Evolutionary conservation across 2,888 invertebrate species (phyloP), one percentile per base, ranked within the genome.

Genomic region (Electrophaes corylata): DNA sequence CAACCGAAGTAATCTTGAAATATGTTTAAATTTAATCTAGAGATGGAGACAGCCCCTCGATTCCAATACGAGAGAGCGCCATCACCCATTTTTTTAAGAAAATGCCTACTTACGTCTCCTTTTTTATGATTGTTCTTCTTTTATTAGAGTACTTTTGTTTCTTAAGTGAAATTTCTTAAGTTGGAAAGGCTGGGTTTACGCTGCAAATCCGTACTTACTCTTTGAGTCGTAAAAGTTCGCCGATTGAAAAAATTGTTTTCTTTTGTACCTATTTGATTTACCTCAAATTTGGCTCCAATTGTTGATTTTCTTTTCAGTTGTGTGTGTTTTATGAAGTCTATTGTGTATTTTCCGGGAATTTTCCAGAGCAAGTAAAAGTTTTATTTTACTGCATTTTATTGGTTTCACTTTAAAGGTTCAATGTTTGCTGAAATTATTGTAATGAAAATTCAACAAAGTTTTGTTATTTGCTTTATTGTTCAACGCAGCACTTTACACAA

Each of bases 51-150:
- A 62, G 52, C 59, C 56, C 46, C 59, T 50, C 35, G 43, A 52
- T 55, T 57, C 57, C 67, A 62, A 65, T 65, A 69, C 68, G 55
- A 60, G 61, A 53, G 51, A 56, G 66, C 64, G 40, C 49, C 57
- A 61, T 51, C 60, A 40, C 41, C 69, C 54, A 70, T 71, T 75
- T 60, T 84, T 81, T 75, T 74, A 77, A 81, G 75, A 78, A 81
- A 85, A 71, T 81, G 76, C 79, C 72, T 81, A 77, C 78, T 71
- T 86, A 81, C 86, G 76, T 88, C 83, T 87, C 81, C 71, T 81
- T 83, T 84, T 89, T 89, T 89, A 90, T 89, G 87, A 88, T 89
- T 89, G 88, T 89, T 89, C 89, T 89, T 89, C 88, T 90, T 90
- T 90, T 90, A 90, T 90, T 90, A 81, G 80, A 88, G 85, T 88